These are phyloP conservation scores for Pararge aegeria DNA, from an alignment of 1,140 invertebrate genomes.

Conservation along the genomic window DNA sequence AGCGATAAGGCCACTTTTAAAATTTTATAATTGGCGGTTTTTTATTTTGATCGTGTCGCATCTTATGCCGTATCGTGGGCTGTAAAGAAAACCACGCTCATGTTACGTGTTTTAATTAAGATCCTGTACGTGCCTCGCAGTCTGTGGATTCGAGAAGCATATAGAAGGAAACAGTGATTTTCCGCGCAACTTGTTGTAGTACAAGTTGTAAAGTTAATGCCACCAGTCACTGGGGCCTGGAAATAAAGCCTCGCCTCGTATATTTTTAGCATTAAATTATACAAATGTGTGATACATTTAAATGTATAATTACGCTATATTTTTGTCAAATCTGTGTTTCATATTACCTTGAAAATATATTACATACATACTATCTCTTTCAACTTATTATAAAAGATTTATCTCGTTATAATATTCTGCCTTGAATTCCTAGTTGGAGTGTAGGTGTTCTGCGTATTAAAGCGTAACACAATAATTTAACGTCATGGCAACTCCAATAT, in stretches of 20 bases:
- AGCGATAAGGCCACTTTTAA: too few relatives aligned
- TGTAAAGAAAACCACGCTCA: slow-evolving; percentile 12
- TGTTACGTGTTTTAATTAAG: slow-evolving; percentile 29
- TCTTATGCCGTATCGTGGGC: neutral
- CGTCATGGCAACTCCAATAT: too few relatives aligned
- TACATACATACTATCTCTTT: too few relatives aligned
- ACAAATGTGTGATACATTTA: too few relatives aligned
- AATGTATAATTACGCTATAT: neutral
- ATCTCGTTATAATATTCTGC: too few relatives aligned
- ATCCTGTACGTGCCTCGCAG: slow-evolving; percentile 22
- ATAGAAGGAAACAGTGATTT: slow-evolving; percentile 9
- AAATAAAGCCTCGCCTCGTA: neutral
- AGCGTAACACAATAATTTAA: too few relatives aligned
- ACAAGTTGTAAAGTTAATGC: slow-evolving; percentile 4
- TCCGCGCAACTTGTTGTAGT: slow-evolving; percentile 6
- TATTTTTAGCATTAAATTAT: neutral
- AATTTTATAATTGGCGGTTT: too few relatives aligned
- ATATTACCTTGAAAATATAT: too few relatives aligned
- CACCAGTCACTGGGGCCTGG: neutral
- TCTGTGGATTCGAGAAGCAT: slow-evolving; percentile 17
- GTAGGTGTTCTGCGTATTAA: too few relatives aligned
- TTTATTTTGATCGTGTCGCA: neutral
- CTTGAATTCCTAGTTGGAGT: too few relatives aligned
- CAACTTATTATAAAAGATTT: too few relatives aligned
- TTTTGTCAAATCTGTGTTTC: neutral